Conservation (phyloP, 2,888 invertebrate species). For the Acanthococcus lagerstroemiae region DNA sequence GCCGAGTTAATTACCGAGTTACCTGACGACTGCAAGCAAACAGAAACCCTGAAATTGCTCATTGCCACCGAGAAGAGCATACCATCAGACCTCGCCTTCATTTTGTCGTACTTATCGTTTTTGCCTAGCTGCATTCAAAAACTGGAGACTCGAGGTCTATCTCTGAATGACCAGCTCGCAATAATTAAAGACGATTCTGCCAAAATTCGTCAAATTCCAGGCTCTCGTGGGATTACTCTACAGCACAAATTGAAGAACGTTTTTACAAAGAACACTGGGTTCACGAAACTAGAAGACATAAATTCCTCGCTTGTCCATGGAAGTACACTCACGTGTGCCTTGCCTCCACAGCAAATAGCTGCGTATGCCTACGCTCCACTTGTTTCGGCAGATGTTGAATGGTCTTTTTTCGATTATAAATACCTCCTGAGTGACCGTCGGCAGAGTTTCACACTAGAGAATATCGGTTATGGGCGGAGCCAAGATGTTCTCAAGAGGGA, state of each 20-base stretch:
- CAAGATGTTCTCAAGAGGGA: too few relatives aligned
- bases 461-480: too few relatives aligned
- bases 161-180: neutral
- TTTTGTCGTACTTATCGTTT: neutral
- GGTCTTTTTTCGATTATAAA: neutral
- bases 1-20: neutral
- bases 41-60: neutral
- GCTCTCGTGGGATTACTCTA: neutral
- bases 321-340: neutral
- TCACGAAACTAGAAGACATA: neutral
- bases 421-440: neutral
- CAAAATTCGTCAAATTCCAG: neutral
- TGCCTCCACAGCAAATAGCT: neutral
- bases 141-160: neutral
- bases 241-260: neutral
- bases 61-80: neutral
- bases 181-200: neutral
- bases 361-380: neutral
- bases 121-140: neutral
- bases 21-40: neutral
- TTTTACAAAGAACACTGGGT: neutral
- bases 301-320: neutral
- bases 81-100: neutral
- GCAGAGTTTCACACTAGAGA: neutral
- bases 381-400: neutral